Evolutionary conservation across 37 sponge, comb jelly and placozoan species (phyloP).

Genomic region (Geodia barretti): DNA sequence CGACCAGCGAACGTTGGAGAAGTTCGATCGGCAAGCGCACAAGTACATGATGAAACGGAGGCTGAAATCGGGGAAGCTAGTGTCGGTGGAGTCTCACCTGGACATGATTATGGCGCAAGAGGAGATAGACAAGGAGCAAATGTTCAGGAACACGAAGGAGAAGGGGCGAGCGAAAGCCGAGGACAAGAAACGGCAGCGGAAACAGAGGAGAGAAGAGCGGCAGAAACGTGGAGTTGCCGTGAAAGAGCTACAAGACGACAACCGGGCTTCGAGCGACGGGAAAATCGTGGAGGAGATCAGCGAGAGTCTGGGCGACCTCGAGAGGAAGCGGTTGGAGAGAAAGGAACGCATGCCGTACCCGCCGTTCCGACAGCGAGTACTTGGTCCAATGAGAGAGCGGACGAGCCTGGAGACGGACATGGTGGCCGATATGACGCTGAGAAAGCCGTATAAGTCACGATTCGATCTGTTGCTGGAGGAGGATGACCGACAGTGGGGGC

Average conservation of each 20-base stretch:
- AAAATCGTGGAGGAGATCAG: background rate
- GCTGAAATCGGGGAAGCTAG: slow-evolving; percentile 8
- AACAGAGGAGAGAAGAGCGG: background rate
- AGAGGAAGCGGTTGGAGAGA: background rate
- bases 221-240: background rate
- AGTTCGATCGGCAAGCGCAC: slow-evolving; percentile 1
- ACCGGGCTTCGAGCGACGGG: background rate
- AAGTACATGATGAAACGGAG: background rate
- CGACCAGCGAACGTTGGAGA: slow-evolving; percentile 4
- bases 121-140: slow-evolving; percentile 30
- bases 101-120: slow-evolving; percentile 20
- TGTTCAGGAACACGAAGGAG: slow-evolving; percentile 4
- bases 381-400: background rate
- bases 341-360: background rate
- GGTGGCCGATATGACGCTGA: background rate
- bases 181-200: background rate
- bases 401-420: background rate
- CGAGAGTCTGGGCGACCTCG: background rate
- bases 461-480: background rate
- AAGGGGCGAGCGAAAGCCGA: background rate
- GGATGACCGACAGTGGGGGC: background rate
- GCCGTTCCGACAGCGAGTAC: background rate
- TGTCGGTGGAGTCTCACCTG: slow-evolving; percentile 36
- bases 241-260: background rate
- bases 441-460: background rate